phyloP scores from a whole-genome alignment of 2,797 vertebrate species.

The Mareca penelope region DNA sequence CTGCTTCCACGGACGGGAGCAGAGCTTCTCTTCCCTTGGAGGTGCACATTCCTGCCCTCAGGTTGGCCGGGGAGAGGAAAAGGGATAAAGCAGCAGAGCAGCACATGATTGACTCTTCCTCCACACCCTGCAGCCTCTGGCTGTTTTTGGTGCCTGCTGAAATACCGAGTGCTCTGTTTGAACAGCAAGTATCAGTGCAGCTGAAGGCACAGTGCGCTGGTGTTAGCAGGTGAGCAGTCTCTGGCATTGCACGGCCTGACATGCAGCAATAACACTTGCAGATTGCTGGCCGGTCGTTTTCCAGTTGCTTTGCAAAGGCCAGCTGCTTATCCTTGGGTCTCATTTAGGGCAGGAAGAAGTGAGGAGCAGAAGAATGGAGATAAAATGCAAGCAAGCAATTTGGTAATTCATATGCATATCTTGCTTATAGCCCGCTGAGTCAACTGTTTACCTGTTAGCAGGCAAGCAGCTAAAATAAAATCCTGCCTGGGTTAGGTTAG shows the following conservation, averaged over 20 bases:
- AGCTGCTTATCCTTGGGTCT: not conserved
- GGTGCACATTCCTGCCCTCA: not conserved
- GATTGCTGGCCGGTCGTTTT: not conserved
- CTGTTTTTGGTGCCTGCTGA: not conserved
- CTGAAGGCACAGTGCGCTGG: not conserved
- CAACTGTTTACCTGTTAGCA: slow-evolving; percentile 20
- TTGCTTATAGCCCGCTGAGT: not conserved
- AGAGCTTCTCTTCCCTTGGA: not conserved
- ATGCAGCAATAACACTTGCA: not conserved
- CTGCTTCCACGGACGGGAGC: not conserved
- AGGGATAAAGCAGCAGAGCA: not conserved
- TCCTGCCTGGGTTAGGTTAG: not conserved
- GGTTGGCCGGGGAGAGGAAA: not conserved
- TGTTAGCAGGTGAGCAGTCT: not conserved
- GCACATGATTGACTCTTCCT: not conserved
- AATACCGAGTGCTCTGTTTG: not conserved
- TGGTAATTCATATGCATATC: not conserved
- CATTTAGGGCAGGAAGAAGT: not conserved
- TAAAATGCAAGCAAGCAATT: not conserved
- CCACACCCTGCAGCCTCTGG: not conserved
- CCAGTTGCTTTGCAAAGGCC: not conserved
- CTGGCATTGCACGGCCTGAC: not conserved
- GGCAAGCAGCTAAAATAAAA: not conserved
- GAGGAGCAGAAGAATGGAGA: not conserved
- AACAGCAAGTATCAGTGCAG: slow-evolving; percentile 12